These are phyloP conservation scores for Scatophagus argus DNA, from an alignment of 2,113 vertebrate genomes.

Conservation along the genomic window DNA sequence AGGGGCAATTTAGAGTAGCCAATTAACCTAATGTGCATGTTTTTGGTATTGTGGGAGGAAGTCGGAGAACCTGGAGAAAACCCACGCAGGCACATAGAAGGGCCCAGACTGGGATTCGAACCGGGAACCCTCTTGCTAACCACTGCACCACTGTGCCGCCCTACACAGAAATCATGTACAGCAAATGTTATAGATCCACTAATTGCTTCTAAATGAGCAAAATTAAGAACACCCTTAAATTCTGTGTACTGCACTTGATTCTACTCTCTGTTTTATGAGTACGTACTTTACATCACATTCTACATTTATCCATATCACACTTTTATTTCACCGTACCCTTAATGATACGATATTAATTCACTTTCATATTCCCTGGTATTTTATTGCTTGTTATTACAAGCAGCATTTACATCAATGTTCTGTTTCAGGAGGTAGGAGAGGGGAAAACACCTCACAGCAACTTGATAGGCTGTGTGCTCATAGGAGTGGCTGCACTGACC, in stretches of 20 bases:
- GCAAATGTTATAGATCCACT: not conserved
- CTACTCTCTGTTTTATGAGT: not conserved
- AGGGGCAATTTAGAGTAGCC: too few relatives aligned
- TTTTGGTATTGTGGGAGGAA: too few relatives aligned
- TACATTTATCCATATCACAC: not conserved
- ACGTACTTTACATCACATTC: not conserved
- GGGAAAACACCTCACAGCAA: not conserved
- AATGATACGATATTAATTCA: not conserved
- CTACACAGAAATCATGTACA: too few relatives aligned
- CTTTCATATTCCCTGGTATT: not conserved
- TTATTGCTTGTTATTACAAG: too few relatives aligned
- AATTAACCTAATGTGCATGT: too few relatives aligned
- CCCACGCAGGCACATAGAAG: too few relatives aligned
- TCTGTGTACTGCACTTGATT: too few relatives aligned
- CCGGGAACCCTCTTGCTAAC: too few relatives aligned
- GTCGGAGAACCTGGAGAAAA: too few relatives aligned
- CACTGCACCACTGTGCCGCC: too few relatives aligned
- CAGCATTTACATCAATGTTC: not conserved
- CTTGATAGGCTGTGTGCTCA: slow-evolving; percentile 30
- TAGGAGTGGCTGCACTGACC: slow-evolving; percentile 15
- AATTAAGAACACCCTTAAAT: not conserved
- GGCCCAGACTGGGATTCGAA: too few relatives aligned
- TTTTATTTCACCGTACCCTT: not conserved
- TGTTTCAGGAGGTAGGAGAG: not conserved
- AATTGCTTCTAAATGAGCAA: not conserved